These are phyloP conservation scores for Himalopsyche anomala DNA, from an alignment of 2,888 invertebrate species.

Conservation along the genomic window DNA sequence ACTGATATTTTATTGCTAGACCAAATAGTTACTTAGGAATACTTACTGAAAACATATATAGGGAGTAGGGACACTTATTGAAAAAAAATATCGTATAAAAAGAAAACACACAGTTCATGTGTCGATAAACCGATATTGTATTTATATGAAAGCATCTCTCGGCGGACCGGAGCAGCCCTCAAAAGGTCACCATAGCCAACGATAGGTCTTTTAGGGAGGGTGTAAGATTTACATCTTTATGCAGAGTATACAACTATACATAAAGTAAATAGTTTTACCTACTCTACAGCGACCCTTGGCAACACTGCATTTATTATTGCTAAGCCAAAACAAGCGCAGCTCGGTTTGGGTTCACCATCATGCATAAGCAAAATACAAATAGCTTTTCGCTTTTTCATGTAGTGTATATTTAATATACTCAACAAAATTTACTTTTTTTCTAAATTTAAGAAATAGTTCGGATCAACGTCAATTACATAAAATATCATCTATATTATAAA, in stretches of 20 bases:
- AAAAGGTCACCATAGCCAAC: neutral
- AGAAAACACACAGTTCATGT: neutral
- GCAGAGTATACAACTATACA: slow-evolving; percentile 2
- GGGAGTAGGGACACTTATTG: no score
- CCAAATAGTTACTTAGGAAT: no score
- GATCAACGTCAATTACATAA: no score
- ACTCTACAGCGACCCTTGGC: neutral
- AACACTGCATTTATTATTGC: slow-evolving; percentile 21
- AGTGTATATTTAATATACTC: no score
- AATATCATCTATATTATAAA: no score
- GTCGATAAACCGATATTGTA: slow-evolving; percentile 8
- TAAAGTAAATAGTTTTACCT: neutral
- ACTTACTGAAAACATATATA: no score
- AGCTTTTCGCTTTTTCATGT: no score
- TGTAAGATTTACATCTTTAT: slow-evolving; percentile 36
- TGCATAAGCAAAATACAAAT: neutral
- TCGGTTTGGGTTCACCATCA: neutral
- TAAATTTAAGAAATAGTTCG: no score
- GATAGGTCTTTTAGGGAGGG: neutral
- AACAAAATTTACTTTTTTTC: no score
- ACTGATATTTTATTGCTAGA: no score
- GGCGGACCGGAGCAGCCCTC: neutral
- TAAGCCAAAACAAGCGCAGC: neutral
- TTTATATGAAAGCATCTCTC: slow-evolving; percentile 1
- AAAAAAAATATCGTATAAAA: no score